Evolutionary conservation across 2,888 invertebrate species (phyloP), one percentile per base, ranked within the genome.

Genomic region (Hypsopygia costalis): DNA sequence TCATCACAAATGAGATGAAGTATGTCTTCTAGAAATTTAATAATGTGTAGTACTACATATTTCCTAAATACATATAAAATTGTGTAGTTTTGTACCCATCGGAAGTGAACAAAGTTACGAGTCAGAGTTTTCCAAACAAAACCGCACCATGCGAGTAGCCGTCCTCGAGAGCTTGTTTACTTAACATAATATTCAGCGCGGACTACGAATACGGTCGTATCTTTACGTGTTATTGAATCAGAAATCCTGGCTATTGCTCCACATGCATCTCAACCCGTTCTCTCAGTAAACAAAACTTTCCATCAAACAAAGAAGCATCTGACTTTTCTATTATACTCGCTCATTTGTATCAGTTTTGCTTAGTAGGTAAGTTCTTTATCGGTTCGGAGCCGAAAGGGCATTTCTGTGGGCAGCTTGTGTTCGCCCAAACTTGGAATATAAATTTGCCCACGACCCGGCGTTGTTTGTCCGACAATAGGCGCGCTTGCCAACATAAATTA

Each of bases 401-500:
- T 58, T 66, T 63, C 66, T 67, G 70, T 51, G 66, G 69, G 55
- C 53, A 54, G 57, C 54, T 64, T 61, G 57, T 61, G 65, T 62
- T 65, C 59, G 47, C 54, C 62, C 52, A 69, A 79, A 83, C 75
- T 81, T 81, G 58, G 75, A 68, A 75, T 78, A 81, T 80, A 83
- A 81, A 81, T 82, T 81, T 71, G 66, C 66, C 63, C 60, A 52
- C 60, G 59, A 60, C 59, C 65, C 59, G 62, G 54, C 55, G 68
- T 71, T 79, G 77, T 81, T 78, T 77, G 80, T 71, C 69, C 66
- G 60, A 74, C 75, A 81, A 80, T 75, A 73, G 76, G 68, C 71
- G 49, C 57, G 64, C 62, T 62, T 68, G 71, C 69, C 69, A 70
- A 81, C 75, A 76, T 81, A 81, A 81, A 79, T 82, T 81, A 81